Base-by-base conservation (phyloP, 1,140 invertebrate genomes). In the Vollenhovia emeryi region DNA sequence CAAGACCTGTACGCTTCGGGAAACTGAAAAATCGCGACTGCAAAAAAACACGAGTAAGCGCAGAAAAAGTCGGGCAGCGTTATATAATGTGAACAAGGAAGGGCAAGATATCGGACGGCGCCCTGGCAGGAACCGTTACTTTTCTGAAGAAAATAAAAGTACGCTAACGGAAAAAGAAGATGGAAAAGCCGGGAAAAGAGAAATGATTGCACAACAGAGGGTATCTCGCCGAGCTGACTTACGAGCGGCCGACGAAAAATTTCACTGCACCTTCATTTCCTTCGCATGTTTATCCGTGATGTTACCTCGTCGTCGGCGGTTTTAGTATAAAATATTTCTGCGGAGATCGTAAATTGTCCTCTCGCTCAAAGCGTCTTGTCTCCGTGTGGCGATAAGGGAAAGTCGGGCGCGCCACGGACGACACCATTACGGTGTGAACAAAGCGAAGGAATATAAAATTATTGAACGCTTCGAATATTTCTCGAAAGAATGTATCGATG, bases 161-260 rank as follows among this genome's bases (percentile, higher is more conserved):
- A 59, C 24, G 36, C 48, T 48, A 82, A 66, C 57, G 18, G 52
- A 68, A 33, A 79, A 80, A 62, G 59, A 62, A 73, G 30, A 73
- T 55, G 40, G 48, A 62, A 21, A 50, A 27, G 21, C 60, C 33
- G 18, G 13, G 48, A 11, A 75, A 86, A 80, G 74, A 68, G 45
- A 48, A 85, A 88, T 85, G 84, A 87, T 75, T 52, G 74, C n/a
- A 78, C 52, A 88, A 85, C 82, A 89, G 84, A 88, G 69, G 52
- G 27, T 87, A 87, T 85, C 76, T 73, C 15, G 69, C 5, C 11
- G 71, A 75, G 71, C 71, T 84, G 80, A 84, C 85, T 86, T 86
- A 80, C 36, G 30, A 36, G 40, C 30, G 45, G 24, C 48, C 78
- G 73, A 82, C 78, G 60, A 73, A 82, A 82, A 82, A 71, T 82